A percentile compares a stretch with the other conserved stretches of the same genome.
These are phyloP conservation scores for Pardalotus punctatus DNA, from an alignment of 2,113 vertebrate species.

Conservation along the genomic window DNA sequence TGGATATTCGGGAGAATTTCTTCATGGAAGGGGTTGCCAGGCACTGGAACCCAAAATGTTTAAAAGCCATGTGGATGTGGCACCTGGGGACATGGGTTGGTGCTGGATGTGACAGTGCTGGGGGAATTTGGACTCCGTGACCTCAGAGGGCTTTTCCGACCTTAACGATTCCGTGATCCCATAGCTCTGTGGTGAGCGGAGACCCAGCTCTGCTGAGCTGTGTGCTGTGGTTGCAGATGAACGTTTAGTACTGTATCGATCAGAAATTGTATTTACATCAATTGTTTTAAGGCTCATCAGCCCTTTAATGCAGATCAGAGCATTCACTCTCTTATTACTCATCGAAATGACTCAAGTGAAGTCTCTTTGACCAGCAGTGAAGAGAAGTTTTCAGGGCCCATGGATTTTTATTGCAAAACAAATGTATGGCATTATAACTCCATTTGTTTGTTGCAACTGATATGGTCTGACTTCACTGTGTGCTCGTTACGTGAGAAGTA, in stretches of 20 bases:
- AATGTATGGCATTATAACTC: neutral
- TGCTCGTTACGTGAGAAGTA: constrained; percentile 6
- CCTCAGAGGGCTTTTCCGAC: neutral
- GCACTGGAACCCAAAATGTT: neutral
- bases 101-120: neutral
- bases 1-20: neutral
- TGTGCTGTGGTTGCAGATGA: neutral
- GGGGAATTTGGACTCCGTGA: neutral
- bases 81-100: neutral
- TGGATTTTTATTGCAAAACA: neutral
- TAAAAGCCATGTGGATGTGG: neutral
- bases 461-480: constrained; percentile 1
- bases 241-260: neutral
- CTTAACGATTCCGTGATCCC: neutral
- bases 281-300: neutral
- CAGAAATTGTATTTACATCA: neutral
- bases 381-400: neutral
- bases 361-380: neutral
- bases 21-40: neutral
- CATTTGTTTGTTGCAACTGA: neutral
- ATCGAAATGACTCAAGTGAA: neutral
- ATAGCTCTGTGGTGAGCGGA: neutral
- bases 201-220: too few species aligned
- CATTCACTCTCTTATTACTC: neutral
- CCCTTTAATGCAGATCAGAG: neutral